Evolutionary conservation across 2,113 vertebrate genomes (phyloP).

Genomic region (Ctenodactylus gundi): DNA sequence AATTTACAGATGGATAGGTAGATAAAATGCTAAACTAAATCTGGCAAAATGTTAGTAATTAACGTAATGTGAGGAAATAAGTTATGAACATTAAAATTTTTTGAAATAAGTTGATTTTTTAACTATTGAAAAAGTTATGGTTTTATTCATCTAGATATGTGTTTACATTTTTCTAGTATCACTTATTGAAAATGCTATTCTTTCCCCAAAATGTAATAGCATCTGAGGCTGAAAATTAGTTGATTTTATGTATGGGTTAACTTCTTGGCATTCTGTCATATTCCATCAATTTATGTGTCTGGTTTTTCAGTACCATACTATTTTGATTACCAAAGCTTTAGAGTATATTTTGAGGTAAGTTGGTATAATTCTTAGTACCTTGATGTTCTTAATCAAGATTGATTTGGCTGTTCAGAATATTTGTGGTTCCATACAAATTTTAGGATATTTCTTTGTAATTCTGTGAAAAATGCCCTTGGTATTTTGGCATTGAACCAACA

Average conservation of each 20-base stretch:
- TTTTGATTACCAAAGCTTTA: background rate
- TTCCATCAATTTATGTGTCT: background rate
- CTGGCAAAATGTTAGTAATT: too few species aligned
- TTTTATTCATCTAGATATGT: background rate
- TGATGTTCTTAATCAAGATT: background rate
- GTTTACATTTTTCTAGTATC: background rate
- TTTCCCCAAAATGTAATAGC: background rate
- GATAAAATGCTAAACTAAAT: too few species aligned
- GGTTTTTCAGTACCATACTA: background rate
- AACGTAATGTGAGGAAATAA: too few species aligned
- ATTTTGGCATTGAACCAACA: background rate
- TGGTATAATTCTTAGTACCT: background rate
- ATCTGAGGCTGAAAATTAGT: background rate
- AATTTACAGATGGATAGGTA: too few species aligned
- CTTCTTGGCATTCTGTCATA: background rate
- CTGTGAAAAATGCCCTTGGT: background rate
- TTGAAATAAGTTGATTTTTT: background rate
- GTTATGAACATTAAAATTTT: too few species aligned
- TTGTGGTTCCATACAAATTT: background rate
- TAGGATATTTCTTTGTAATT: background rate
- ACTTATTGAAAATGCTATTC: background rate
- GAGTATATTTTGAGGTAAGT: background rate
- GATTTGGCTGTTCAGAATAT: background rate
- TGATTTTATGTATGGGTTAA: background rate
- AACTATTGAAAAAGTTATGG: background rate